phyloP scores from a whole-genome alignment of 1,140 invertebrate genomes.

The Apolygus lucorum region DNA sequence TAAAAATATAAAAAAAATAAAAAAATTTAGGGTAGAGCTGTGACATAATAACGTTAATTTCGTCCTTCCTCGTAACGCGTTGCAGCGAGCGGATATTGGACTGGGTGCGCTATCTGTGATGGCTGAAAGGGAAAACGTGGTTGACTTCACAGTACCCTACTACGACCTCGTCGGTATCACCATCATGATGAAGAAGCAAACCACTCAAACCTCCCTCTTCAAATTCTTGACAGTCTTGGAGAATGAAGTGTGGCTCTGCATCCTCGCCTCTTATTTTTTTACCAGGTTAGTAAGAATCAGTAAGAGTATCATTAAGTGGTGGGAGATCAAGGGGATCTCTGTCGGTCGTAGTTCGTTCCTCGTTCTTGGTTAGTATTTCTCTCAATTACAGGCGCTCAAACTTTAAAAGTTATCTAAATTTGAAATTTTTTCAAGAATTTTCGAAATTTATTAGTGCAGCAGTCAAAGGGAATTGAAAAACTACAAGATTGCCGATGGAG shows the following conservation, averaged over 20 bases:
- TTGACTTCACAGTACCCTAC: constrained; percentile 92
- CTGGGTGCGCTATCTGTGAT: constrained; percentile 81
- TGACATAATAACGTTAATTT: not conserved
- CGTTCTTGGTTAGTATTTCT: too few species aligned
- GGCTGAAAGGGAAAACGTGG: constrained; percentile 87
- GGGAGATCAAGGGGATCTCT: too few species aligned
- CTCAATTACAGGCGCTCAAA: too few species aligned
- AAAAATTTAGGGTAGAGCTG: not conserved
- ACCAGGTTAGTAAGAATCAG: constrained; percentile 69
- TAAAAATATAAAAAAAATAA: too few species aligned
- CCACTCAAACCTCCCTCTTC: constrained; percentile 77
- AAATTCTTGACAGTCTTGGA: constrained; percentile 96
- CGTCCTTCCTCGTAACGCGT: not conserved
- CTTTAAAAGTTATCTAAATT: too few species aligned
- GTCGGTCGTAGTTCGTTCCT: too few species aligned
- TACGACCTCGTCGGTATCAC: constrained; percentile 92
- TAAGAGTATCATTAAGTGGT: too few species aligned
- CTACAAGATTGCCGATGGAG: too few species aligned
- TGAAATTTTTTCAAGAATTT: too few species aligned
- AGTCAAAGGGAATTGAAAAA: not conserved
- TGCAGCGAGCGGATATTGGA: constrained; percentile 73
- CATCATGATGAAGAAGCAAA: constrained; percentile 78
- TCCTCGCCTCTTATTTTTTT: constrained; percentile 88
- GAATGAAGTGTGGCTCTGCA: constrained; percentile 92
- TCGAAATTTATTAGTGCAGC: too few species aligned